Evolutionary conservation across 2,888 invertebrate species (phyloP).

Genomic region (Incurvaria masculella): DNA sequence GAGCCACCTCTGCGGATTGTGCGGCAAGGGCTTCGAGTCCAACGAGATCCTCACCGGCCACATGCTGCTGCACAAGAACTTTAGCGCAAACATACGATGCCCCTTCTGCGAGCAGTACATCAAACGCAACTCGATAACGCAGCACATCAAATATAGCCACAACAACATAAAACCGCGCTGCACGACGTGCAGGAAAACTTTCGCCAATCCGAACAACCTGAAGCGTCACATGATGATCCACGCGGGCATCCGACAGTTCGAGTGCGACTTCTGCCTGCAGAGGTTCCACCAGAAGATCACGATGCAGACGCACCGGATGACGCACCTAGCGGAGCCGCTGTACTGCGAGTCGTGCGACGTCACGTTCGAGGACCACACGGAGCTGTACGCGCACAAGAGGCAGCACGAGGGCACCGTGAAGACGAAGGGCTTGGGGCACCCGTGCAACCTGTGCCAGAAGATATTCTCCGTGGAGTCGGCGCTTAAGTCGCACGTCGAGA

Average conservation of each 20-base stretch:
- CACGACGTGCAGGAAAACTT: conserved; percentile 39
- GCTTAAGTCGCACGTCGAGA: conserved; percentile 43
- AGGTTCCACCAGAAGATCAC: conserved; percentile 48
- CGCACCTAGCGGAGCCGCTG: conserved; percentile 34
- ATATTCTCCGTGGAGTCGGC: conserved; percentile 47
- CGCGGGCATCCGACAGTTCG: conserved; percentile 40
- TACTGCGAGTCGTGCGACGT: conserved; percentile 37
- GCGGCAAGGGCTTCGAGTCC: conserved; percentile 48
- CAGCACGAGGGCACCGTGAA: conserved; percentile 33
- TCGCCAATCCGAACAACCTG: conserved; percentile 48
- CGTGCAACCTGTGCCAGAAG: conserved; percentile 45
- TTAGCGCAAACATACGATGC: conserved; percentile 32
- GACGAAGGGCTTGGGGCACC: conserved; percentile 41
- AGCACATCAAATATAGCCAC: conserved; percentile 48
- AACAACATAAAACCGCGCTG: conserved; percentile 44
- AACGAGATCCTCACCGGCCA: conserved; percentile 44
- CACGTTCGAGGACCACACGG: conserved; percentile 30
- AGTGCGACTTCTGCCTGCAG: conserved; percentile 46
- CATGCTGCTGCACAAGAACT: conserved; percentile 38
- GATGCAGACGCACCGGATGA: conserved; percentile 47
- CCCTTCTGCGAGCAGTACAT: conserved; percentile 42
- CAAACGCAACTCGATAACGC: conserved; percentile 38
- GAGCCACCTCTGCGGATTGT: conserved; percentile 39
- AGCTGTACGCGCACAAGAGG: conserved; percentile 28
- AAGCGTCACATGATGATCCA: conserved; percentile 53